These are phyloP conservation scores for Rynchops niger DNA, from an alignment of 2,113 vertebrate species.

Conservation along the genomic window DNA sequence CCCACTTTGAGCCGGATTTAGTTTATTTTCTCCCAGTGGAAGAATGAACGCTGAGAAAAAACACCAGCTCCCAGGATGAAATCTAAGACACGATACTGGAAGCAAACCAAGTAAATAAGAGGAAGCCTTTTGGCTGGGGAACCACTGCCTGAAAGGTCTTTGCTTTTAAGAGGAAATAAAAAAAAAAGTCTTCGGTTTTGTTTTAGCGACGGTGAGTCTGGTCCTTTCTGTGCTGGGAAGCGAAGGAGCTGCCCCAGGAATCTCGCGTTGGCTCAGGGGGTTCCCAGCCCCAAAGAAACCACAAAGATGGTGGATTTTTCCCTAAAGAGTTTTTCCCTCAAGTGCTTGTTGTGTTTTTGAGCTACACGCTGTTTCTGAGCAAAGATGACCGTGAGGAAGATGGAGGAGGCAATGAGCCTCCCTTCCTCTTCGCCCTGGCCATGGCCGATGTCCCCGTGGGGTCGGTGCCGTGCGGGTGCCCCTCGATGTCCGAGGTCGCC, in stretches of 20 bases:
- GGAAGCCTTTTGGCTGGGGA: not conserved
- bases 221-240: not conserved
- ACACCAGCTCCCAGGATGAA: not conserved
- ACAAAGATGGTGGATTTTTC: not conserved
- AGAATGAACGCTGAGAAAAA: not conserved
- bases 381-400: not conserved
- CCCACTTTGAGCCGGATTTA: not conserved
- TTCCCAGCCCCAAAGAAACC: not conserved
- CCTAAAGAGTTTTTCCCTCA: rapidly evolving
- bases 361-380: not conserved
- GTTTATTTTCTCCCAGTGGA: not conserved
- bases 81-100: not conserved
- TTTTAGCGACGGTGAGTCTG: not conserved
- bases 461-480: rapidly evolving
- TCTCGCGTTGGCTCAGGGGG: rapidly evolving
- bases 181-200: not conserved
- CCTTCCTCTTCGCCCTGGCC: not conserved
- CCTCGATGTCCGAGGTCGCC: rapidly evolving
- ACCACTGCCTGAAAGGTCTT: not conserved
- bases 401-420: rapidly evolving
- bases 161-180: not conserved
- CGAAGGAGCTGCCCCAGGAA: not conserved
- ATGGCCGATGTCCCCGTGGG: rapidly evolving
- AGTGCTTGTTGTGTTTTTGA: rapidly evolving
- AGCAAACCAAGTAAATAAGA: not conserved